A percentile compares a stretch with the other conserved stretches of the same genome.
These are phyloP conservation scores for Athalia cordata DNA, from an alignment of 2,888 invertebrate species.

Conservation along the genomic window DNA sequence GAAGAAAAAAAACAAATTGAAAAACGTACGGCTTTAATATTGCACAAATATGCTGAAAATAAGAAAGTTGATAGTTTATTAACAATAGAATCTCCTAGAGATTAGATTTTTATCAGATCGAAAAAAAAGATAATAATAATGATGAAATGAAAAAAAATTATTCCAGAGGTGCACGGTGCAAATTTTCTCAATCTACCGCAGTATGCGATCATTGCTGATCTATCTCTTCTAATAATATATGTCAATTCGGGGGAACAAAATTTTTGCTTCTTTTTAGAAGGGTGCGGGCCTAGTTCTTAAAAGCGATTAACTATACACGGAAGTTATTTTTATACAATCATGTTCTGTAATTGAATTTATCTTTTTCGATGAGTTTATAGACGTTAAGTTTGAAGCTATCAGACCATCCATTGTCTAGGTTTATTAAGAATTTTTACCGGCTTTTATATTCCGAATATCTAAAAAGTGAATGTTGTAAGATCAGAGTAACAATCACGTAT, in stretches of 20 bases:
- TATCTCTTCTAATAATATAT: background rate
- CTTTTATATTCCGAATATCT: background rate
- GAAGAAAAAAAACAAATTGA: background rate
- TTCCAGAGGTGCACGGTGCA: conserved; percentile 1
- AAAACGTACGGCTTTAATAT: conserved; percentile 12
- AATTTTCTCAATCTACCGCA: conserved; percentile 2
- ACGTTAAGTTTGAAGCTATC: conserved; percentile 30
- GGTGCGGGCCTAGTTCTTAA: background rate
- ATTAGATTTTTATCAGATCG: background rate
- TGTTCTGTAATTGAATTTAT: conserved; percentile 16
- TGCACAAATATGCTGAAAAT: conserved; percentile 8
- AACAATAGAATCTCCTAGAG: conserved; percentile 8
- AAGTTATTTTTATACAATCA: background rate
- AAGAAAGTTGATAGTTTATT: background rate
- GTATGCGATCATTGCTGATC: conserved; percentile 6
- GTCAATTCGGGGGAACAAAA: conserved; percentile 10
- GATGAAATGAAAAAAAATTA: background rate
- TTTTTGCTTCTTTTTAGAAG: conserved; percentile 15
- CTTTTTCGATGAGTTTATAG: conserved; percentile 20
- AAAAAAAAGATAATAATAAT: no score
- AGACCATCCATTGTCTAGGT: conserved; percentile 8
- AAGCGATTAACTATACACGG: background rate
- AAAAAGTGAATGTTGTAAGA: conserved; percentile 26
- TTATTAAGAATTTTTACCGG: background rate
- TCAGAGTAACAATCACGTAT: conserved; percentile 26